phyloP scores from a whole-genome alignment of 2,888 invertebrate genomes.

The Chouioia cunea region DNA sequence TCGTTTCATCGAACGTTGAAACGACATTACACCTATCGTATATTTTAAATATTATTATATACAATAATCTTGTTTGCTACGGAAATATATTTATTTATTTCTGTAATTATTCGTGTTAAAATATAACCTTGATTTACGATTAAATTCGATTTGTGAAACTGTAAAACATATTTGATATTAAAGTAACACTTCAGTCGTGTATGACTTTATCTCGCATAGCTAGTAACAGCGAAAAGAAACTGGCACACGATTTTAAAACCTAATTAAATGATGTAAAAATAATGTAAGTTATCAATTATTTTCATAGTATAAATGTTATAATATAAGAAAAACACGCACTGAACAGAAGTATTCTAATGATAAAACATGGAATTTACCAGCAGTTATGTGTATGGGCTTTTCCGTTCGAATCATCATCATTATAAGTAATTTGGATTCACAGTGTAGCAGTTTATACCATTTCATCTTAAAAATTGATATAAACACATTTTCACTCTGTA shows the following conservation, averaged over 20 bases:
- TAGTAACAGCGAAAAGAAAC: conserved; percentile 23
- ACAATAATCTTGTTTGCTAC: no score
- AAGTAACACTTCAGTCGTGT: no score
- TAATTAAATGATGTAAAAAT: neutral
- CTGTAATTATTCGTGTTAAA: no score
- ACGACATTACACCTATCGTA: no score
- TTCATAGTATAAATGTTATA: neutral
- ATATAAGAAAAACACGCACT: neutral
- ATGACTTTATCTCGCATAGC: conserved; percentile 27
- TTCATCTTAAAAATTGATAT: conserved; percentile 48
- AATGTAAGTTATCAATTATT: no score
- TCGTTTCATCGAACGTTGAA: no score
- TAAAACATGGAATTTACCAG: conserved; percentile 56
- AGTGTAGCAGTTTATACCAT: conserved; percentile 51
- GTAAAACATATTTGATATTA: no score
- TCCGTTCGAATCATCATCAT: conserved; percentile 50
- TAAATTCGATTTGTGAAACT: no score
- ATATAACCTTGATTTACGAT: no score
- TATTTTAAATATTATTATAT: no score
- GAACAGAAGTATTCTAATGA: conserved; percentile 44
- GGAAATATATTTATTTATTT: no score
- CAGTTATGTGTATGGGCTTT: conserved; percentile 53
- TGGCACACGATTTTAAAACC: conserved; percentile 18
- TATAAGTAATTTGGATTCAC: conserved; percentile 48
- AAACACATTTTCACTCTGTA: conserved; percentile 50